These are phyloP conservation scores for Ormyrus nitidulus DNA, from an alignment of 2,888 invertebrate species.

Conservation along the genomic window DNA sequence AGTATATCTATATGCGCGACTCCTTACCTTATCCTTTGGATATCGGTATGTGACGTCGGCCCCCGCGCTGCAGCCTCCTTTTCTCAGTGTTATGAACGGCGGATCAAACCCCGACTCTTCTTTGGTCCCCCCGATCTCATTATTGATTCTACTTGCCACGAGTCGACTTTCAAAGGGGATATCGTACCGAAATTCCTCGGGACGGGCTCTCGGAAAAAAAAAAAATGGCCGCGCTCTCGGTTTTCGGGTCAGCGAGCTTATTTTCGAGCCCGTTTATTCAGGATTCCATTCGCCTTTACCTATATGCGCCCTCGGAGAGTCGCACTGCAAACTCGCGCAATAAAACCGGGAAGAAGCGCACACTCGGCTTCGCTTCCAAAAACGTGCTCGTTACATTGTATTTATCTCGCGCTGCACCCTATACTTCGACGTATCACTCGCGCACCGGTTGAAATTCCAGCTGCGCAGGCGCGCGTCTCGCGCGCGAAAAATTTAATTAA, in stretches of 20 bases:
- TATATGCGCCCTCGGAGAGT: no score
- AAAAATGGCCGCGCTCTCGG: not conserved
- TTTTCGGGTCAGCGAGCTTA: no score
- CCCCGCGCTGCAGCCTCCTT: slow-evolving; percentile 14
- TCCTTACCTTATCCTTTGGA: slow-evolving; percentile 48
- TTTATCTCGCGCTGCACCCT: no score
- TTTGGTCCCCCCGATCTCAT: slow-evolving; percentile 9
- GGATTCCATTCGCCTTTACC: not conserved
- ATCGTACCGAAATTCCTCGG: slow-evolving; percentile 21
- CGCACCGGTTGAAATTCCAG: no score
- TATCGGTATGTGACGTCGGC: slow-evolving; percentile 52
- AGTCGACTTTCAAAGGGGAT: slow-evolving; percentile 24
- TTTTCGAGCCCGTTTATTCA: not conserved
- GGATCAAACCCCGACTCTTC: slow-evolving; percentile 36
- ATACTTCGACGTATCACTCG: no score
- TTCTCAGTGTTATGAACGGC: slow-evolving; percentile 26
- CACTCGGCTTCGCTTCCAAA: not conserved
- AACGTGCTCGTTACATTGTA: no score
- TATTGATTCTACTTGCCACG: slow-evolving; percentile 47
- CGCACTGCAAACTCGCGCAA: not conserved
- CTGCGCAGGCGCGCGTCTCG: no score
- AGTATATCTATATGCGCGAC: not conserved
- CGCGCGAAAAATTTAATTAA: no score
- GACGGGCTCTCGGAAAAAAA: not conserved
- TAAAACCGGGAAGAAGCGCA: not conserved